These are phyloP conservation scores for Dascyllus trimaculatus DNA, from an alignment of 2,113 vertebrate genomes.

Conservation along the genomic window DNA sequence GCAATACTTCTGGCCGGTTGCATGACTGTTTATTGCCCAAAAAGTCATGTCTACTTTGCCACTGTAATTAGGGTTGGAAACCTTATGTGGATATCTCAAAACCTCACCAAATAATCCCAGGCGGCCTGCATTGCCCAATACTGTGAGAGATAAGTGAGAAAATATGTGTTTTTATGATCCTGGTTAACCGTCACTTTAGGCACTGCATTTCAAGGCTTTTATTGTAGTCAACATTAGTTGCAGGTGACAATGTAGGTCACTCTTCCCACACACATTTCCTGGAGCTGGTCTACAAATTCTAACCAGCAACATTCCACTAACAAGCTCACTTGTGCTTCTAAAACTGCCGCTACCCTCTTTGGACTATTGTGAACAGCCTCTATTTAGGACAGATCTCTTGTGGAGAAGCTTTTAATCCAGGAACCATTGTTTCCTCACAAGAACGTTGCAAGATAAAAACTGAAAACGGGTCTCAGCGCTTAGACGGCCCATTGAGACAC, in stretches of 20 bases:
- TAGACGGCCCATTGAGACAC: conserved; percentile 67
- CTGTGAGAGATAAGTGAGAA: neutral
- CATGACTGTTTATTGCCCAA: neutral
- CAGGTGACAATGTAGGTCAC: neutral
- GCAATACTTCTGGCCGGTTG: neutral
- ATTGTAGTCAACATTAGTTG: neutral
- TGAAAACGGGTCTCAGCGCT: conserved; percentile 52
- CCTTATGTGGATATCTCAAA: neutral
- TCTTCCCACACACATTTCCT: conserved; percentile 8
- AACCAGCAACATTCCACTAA: conserved; percentile 36
- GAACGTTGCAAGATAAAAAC: conserved; percentile 74
- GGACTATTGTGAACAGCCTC: conserved; percentile 57
- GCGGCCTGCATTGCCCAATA: no score
- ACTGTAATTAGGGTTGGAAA: neutral
- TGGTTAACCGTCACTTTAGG: neutral
- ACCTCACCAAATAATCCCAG: neutral
- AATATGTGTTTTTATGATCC: neutral
- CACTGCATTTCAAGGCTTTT: neutral
- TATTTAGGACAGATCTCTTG: conserved; percentile 78
- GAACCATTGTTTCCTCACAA: conserved; percentile 73
- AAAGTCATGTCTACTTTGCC: neutral
- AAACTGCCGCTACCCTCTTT: conserved; percentile 29
- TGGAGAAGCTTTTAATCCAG: conserved; percentile 72
- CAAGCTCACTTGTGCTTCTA: conserved; percentile 16
- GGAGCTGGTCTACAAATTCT: conserved; percentile 1